Base-by-base conservation (phyloP, 2,113 vertebrate genomes). In the Lepidothrix coronata region DNA sequence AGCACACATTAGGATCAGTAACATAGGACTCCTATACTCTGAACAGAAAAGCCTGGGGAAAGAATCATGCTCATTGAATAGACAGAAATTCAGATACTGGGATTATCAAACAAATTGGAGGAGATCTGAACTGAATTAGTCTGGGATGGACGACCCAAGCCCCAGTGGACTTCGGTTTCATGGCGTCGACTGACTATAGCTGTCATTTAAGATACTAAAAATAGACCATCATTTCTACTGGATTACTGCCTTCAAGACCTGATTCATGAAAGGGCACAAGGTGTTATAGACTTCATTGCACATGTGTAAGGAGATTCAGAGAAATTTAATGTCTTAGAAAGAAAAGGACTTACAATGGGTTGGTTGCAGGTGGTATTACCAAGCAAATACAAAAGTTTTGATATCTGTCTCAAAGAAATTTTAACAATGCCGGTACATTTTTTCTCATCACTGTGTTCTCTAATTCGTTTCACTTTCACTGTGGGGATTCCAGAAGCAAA, bases 401-500 rank as follows among this genome's bases (percentile, higher is more conserved):
- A 63, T 89, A 9, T 41, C 10, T 23, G 19, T 33, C 31, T 52
- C 25, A 28, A 82, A 57, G 31, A 89, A 43, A 19, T 15, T 54
- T 67, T 91, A 55, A 72, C 43, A 48, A 28, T 27, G 24, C 1
- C 57, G 33, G 30, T 59, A 59, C 43, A 4, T 49, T 44, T 75
- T 91, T 78, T 93, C 70, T 66, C 7, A 73, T 80, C 6, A 33
- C 12, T 59, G 2, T 48, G 19, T 75, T 87, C 31, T 75, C 57
- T 92, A 75, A 75, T 75, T 89, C 3, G 12, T 62, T 93, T 92
- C 39, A 48, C 14, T 89, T 95, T 75, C 24, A 84, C 57, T 75
- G 35, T 57, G 52, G 52, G 35, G 15, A 90, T 93, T 91, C 52
- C 80, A 91, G 73, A 91, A 85, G 48, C 35, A 93, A 95, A 95